These are phyloP conservation scores for Psittacus erithacus DNA, from an alignment of 2,113 vertebrate species.

Conservation along the genomic window DNA sequence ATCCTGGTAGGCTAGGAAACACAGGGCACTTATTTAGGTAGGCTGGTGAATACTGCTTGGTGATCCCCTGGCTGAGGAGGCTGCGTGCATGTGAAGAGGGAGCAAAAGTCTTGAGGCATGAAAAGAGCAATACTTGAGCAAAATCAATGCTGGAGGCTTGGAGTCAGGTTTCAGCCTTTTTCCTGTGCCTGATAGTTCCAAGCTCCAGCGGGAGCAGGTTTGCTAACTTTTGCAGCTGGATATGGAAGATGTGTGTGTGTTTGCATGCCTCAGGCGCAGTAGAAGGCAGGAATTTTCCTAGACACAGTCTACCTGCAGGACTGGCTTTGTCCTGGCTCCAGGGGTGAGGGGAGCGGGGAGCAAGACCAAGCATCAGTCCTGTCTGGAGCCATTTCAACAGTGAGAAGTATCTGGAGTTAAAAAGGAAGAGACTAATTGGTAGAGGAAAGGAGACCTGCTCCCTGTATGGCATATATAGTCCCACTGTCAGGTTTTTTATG, in stretches of 20 bases:
- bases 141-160: background rate
- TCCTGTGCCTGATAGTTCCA: background rate
- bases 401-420: background rate
- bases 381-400: background rate
- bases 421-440: background rate
- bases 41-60: background rate
- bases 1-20: background rate
- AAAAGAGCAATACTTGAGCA: background rate
- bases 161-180: slow-evolving; percentile 3
- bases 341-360: background rate
- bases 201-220: background rate
- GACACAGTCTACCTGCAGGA: background rate
- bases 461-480: background rate
- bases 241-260: background rate
- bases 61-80: background rate
- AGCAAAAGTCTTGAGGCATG: background rate
- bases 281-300: slow-evolving; percentile 16
- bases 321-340: background rate
- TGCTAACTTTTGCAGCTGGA: slow-evolving; percentile 4
- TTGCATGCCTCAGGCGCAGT: background rate
- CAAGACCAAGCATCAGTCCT: background rate
- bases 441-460: background rate
- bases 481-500: background rate
- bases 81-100: background rate
- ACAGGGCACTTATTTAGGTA: background rate